A percentile compares a stretch with the other conserved stretches of the same genome.
These are phyloP conservation scores for Arctocebus calabarensis DNA, from an alignment of 2,797 vertebrate genomes.

Conservation along the genomic window DNA sequence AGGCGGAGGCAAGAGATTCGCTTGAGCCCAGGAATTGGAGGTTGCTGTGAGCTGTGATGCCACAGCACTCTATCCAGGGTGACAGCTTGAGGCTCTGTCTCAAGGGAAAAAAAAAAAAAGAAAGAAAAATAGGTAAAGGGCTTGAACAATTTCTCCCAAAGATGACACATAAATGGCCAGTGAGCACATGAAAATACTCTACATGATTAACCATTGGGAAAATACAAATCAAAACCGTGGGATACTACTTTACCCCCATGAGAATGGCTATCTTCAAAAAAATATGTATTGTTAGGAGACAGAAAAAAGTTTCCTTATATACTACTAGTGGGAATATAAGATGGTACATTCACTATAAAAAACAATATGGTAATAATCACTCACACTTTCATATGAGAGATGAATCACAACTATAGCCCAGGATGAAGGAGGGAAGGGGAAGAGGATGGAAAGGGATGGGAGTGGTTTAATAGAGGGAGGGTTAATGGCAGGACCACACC, in stretches of 20 bases:
- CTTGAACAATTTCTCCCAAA: slow-evolving; percentile 20
- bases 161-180: background rate
- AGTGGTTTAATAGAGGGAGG: too few species aligned
- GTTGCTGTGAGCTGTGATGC: too few species aligned
- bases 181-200: background rate
- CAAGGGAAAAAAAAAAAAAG: too few species aligned
- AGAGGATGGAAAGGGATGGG: too few species aligned
- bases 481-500: too few species aligned
- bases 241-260: background rate
- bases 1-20: too few species aligned
- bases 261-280: background rate
- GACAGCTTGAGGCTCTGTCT: too few species aligned
- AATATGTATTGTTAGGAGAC: background rate
- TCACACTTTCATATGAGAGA: too few species aligned
- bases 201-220: background rate
- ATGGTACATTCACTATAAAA: background rate
- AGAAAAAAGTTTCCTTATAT: background rate
- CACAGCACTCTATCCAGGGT: too few species aligned
- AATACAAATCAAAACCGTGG: slow-evolving; percentile 13
- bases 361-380: background rate
- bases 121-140: background rate
- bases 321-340: background rate
- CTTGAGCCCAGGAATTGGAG: too few species aligned
- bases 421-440: too few species aligned
- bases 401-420: too few species aligned